A percentile compares a stretch with the other conserved stretches of the same genome.
These are phyloP conservation scores for Lepidotrigona ventralis DNA, from an alignment of 1,140 invertebrate species.

Conservation along the genomic window DNA sequence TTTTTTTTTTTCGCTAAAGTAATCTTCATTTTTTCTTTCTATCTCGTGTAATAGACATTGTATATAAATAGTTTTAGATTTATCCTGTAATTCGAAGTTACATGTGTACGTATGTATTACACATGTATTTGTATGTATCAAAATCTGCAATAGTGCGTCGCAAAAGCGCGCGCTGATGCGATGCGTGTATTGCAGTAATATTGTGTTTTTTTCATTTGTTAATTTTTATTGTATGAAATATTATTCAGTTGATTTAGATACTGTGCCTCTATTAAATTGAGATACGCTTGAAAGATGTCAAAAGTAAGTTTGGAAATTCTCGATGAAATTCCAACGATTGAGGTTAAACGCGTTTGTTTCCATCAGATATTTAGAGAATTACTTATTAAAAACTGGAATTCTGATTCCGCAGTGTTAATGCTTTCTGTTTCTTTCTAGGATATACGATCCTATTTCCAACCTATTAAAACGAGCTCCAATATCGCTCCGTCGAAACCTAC, in stretches of 20 bases:
- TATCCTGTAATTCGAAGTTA: not conserved
- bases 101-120: too few relatives aligned
- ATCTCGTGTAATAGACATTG: not conserved
- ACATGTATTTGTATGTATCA: too few relatives aligned
- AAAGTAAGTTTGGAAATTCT: conserved; percentile 26
- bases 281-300: conserved; percentile 34
- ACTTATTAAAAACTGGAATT: not conserved
- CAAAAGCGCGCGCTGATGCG: not conserved
- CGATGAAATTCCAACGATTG: not conserved
- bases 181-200: too few relatives aligned
- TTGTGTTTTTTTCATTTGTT: not conserved
- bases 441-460: conserved; percentile 66
- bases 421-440: conserved; percentile 53
- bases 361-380: not conserved
- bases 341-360: conserved; percentile 14
- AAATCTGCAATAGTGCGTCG: not conserved
- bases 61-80: not conserved
- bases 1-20: not conserved
- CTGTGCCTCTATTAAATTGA: not conserved
- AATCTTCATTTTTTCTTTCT: not conserved
- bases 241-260: not conserved
- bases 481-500: conserved; percentile 24
- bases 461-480: conserved; percentile 16
- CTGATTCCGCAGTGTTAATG: not conserved
- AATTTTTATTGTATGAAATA: not conserved